Base-by-base conservation (phyloP, 2,888 invertebrate genomes). In the Thumatha senex region DNA sequence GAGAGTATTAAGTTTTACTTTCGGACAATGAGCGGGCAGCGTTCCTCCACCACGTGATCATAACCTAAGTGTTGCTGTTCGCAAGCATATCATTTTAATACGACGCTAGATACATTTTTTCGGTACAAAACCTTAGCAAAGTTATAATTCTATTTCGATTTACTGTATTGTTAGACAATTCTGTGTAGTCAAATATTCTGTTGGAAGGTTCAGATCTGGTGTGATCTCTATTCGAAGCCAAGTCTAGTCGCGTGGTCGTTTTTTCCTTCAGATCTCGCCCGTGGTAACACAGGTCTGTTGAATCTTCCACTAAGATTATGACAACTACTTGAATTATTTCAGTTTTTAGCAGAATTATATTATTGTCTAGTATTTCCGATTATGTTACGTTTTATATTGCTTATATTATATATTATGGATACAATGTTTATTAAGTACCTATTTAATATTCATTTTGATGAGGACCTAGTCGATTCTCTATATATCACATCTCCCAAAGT, bases 401-500 rank as follows among this genome's bases (percentile, higher is more conserved):
- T 90, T 90, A 89, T 89, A 91, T 90, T 85, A 87, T 88, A 89
- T 89, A 85, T 85, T 87, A 87, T 86, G 83, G 76, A 86, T 84
- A 89, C 88, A 82, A 88, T 90, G 88, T 90, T 90, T 90, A 89
- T 88, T 89, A 86, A 89, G 87, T 90, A 24, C 18, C 18, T 24
- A 88, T 88, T 70, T 89, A 88, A 88, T 87, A 87, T 89, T 91
- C 88, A 89, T 90, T 67, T 91, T 86, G 89, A 90, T 89, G 91
- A 91, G 91, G 84, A 87, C 89, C 91, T 92, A 92, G 92, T 92
- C 92, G 91, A 84, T 88, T 91, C 91, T 89, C 89, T 88, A 83
- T 88, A 90, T 91, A 91, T 91, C 91, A 92, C 91, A 90, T 88
- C 82, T 91, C 90, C 90, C 92, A 92, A 92, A 92, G 92, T 92